A percentile compares a stretch with the other conserved stretches of the same genome.
phyloP scores from a whole-genome alignment of 2,888 invertebrate genomes.

The Ornithoptera priamus region DNA sequence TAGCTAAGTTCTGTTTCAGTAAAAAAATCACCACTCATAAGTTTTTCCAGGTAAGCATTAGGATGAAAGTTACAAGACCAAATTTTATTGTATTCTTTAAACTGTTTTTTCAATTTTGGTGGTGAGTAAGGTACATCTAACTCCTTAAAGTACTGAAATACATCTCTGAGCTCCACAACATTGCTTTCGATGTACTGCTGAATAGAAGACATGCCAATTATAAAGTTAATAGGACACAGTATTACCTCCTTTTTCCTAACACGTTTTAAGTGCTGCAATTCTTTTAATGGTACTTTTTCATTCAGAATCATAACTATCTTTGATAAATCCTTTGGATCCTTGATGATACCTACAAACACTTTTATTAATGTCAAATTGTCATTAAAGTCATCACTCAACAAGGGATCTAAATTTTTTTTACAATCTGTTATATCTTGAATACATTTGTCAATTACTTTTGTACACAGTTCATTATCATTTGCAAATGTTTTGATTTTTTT shows the following conservation, averaged over 20 bases:
- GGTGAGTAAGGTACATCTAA: slow-evolving; percentile 80
- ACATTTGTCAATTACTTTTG: slow-evolving; percentile 44
- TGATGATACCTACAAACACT: slow-evolving; percentile 82
- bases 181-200: slow-evolving; percentile 60
- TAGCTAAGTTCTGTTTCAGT: slow-evolving; percentile 64
- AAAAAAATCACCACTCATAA: slow-evolving; percentile 83
- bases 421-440: slow-evolving; percentile 46
- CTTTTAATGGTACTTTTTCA: slow-evolving; percentile 79
- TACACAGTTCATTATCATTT: slow-evolving; percentile 14
- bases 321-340: slow-evolving; percentile 82
- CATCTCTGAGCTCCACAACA: slow-evolving; percentile 69
- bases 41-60: slow-evolving; percentile 85
- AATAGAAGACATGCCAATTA: slow-evolving; percentile 50
- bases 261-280: slow-evolving; percentile 86
- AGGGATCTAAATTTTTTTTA: slow-evolving; percentile 61
- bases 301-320: slow-evolving; percentile 81
- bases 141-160: slow-evolving; percentile 75
- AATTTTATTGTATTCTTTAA: slow-evolving; percentile 75
- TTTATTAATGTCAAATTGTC: slow-evolving; percentile 72
- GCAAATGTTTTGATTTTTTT: slow-evolving; percentile 49
- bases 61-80: slow-evolving; percentile 95
- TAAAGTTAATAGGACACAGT: slow-evolving; percentile 61
- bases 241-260: slow-evolving; percentile 82
- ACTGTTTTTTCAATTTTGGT: slow-evolving; percentile 85
- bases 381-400: slow-evolving; percentile 78